Base-by-base conservation (phyloP, 2,888 invertebrate genomes). In the Hemithea aestivaria region DNA sequence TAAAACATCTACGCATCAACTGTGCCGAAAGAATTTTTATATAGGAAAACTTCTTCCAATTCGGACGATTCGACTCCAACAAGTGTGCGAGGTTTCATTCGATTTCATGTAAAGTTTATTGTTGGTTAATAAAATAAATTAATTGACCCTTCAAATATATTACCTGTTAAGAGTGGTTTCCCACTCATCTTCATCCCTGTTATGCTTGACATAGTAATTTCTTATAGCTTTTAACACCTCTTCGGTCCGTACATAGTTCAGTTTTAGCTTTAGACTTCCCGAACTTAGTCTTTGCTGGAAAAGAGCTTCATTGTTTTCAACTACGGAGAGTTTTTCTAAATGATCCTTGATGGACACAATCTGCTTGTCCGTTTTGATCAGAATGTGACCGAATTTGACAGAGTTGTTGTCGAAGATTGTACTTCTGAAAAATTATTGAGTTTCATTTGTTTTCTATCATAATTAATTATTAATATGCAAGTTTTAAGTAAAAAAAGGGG, bases 311-410 rank as follows among this genome's bases (percentile, higher is more conserved):
- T 82, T 58, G 22, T 56, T 47, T 1, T 49, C 10, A 0, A 73
- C 79, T 29, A 75, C 63, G 0, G 52, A 51, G 0, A 69, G 51
- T 6, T 72, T 51, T 0, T 56, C 26, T 0, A 85, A 29, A 7
- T 51, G 7, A 51, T 39, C 10, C 58, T 50, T 4, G 62, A 59
- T 2, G 77, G 31, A 8, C 56, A 5, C 5, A 16, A 55, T 2
- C 60, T 47, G 0, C 45, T 67, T 51, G 1, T 36, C 40, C 10
- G 50, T 56, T 35, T 61, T 56, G 2, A 75, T 41, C 0, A 62
- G 43, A 11, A 85, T 34, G n/a, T 82, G 77, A 0, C 84, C 84
- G 53, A 68, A 84, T 56, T 75, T 78, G 45, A 83, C 79, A 6
- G 71, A 55, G 40, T 73, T 79, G 30, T 70, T 62, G 28, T 78